phyloP scores from a whole-genome alignment of 2,113 vertebrate species.

The Oncorhynchus gorbuscha region DNA sequence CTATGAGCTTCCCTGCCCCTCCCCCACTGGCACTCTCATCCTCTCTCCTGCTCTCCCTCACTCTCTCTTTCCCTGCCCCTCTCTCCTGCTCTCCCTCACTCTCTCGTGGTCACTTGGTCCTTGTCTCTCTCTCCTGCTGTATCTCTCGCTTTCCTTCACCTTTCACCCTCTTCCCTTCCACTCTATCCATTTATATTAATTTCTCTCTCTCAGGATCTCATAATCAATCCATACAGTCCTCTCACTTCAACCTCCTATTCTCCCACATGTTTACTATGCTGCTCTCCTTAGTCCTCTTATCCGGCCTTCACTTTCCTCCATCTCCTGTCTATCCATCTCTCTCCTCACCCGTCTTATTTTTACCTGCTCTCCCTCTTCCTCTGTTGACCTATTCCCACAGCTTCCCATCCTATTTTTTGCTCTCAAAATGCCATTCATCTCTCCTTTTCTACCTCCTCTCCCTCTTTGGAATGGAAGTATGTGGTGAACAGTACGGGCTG shows the following conservation, averaged over 20 bases:
- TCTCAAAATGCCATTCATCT: slow-evolving; percentile 27
- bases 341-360: not conserved
- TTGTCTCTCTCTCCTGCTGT: not conserved
- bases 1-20: slow-evolving; percentile 48
- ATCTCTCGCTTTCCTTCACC: not conserved
- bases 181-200: not conserved
- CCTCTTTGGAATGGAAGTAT: not conserved
- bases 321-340: not conserved
- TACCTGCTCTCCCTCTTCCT: not conserved
- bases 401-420: slow-evolving; percentile 8
- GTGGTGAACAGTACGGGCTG: not conserved
- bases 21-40: slow-evolving; percentile 29
- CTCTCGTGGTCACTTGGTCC: slow-evolving; percentile 16
- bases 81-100: too few relatives aligned
- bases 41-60: not conserved
- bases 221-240: not conserved
- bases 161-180: not conserved
- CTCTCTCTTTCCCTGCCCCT: too few relatives aligned
- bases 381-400: not conserved
- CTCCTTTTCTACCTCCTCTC: not conserved
- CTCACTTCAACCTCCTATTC: not conserved
- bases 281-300: not conserved
- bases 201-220: not conserved
- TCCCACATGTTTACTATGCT: not conserved
- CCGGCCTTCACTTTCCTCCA: not conserved